Conservation (phyloP, 2,797 vertebrate species). For the Poeciliopsis turneri region DNA sequence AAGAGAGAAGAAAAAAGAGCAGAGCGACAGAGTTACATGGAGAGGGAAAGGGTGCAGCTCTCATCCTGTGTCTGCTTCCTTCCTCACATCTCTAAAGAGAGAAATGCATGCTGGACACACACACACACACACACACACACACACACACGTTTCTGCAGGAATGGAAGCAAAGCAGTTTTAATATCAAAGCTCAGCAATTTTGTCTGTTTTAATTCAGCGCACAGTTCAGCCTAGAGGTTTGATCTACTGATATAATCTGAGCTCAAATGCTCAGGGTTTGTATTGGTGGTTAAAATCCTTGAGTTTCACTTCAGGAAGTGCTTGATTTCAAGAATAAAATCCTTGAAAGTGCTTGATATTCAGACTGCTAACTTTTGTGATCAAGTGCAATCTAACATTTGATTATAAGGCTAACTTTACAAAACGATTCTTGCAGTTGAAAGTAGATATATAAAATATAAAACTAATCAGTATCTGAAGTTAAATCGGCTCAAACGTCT, state of each 20-base stretch:
- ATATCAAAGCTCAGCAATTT: slow-evolving; percentile 60
- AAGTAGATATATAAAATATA: no score
- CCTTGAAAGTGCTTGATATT: no score
- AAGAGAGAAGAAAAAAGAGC: slow-evolving; percentile 41
- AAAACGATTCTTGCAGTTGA: no score
- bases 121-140: background rate
- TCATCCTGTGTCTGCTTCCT: slow-evolving; percentile 80
- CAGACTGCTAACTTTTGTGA: no score
- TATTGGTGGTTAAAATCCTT: no score
- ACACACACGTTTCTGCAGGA: slow-evolving; percentile 21
- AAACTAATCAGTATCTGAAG: no score
- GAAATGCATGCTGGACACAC: slow-evolving; percentile 3
- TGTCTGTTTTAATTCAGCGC: slow-evolving; percentile 11
- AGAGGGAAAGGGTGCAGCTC: slow-evolving; percentile 81
- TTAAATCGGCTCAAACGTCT: no score
- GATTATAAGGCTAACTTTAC: no score
- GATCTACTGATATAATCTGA: background rate
- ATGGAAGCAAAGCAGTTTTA: slow-evolving; percentile 37
- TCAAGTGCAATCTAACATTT: no score
- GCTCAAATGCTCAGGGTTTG: no score
- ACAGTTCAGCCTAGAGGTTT: background rate
- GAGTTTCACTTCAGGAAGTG: no score
- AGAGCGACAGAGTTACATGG: slow-evolving; percentile 44
- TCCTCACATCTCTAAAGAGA: slow-evolving; percentile 77
- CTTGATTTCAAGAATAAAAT: no score